Base-by-base conservation (phyloP, 2,888 invertebrate genomes). In the Luffia ferchaultella region DNA sequence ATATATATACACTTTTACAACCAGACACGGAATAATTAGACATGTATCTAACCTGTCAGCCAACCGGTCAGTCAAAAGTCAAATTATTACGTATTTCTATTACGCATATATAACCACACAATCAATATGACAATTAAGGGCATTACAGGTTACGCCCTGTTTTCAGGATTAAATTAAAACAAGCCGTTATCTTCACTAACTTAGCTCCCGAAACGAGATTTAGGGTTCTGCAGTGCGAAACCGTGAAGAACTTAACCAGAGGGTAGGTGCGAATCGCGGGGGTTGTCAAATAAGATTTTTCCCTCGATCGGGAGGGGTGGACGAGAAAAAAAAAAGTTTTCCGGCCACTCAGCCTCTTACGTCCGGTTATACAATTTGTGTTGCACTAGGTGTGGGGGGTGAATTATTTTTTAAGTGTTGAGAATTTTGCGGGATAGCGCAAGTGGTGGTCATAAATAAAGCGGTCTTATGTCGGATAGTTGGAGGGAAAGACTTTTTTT, bases 211-310 rank as follows among this genome's bases (percentile, higher is more conserved):
- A 63, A 66, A 69, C 68, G 68, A 68, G 67, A 70, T 69, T 71
- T 67, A 65, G 50, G 50, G 57, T 60, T 56, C 55, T 56, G 54
- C 51, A 50, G 52, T 53, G 55, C 54, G 57, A 56, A 61, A 59
- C 62, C 62, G 64, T 60, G 64, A 65, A 60, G 62, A 61, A 60
- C 54, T 54, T 45, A 59, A 54, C 60, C 61, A 57, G 57, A 51
- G 71, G 70, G 71, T 50, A 50, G 71, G 78, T 73, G 76, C 57
- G 68, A 72, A 78, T 73, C 67, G 74, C 67, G 68, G 69, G 76
- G 73, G 64, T 62, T 65, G 69, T 70, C 73, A 75, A 82, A 80
- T 82, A 80, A 79, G 80, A 82, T 80, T 82, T 78, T 74, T 79
- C 76, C 76, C 82, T 76, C 77, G 73, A 76, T 73, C 75, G 68